Percentiles rank a stretch among this genome's conserved stretches.
Evolutionary conservation across 1,140 invertebrate genomes (phyloP).

Genomic region (Oncopeltus fasciatus): DNA sequence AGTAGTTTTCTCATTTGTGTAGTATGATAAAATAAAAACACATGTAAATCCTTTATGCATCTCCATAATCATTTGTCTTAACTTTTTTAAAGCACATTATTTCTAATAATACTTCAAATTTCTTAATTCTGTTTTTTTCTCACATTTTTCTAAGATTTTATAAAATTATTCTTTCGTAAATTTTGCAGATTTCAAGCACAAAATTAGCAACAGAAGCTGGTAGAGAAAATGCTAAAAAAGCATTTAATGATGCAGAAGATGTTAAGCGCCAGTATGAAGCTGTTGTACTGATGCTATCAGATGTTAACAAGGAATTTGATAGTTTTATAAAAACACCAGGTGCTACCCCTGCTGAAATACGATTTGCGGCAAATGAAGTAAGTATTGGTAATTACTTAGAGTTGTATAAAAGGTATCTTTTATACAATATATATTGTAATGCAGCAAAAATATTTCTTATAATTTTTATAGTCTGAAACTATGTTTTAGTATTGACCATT

Average conservation of each 20-base stretch:
- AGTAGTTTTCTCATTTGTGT: neutral
- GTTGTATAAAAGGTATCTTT: no score
- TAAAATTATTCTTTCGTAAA: no score
- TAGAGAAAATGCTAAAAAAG: slow-evolving; percentile 36
- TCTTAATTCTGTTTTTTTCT: no score
- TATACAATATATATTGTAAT: no score
- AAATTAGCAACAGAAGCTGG: neutral
- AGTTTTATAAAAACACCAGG: slow-evolving; percentile 60
- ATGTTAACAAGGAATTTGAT: slow-evolving; percentile 51
- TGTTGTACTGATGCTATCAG: slow-evolving; percentile 35
- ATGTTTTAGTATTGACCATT: neutral
- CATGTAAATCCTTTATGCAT: no score
- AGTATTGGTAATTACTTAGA: slow-evolving; percentile 17
- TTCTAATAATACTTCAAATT: no score
- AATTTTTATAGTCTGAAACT: no score
- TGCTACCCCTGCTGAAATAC: slow-evolving; percentile 66
- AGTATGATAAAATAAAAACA: no score
- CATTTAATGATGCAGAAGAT: slow-evolving; percentile 40
- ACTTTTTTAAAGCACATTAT: no score
- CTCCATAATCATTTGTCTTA: no score
- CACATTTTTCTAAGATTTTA: no score
- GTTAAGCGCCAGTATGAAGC: slow-evolving; percentile 43
- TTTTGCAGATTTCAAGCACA: slow-evolving; percentile 5
- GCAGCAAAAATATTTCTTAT: no score
- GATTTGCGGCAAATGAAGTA: slow-evolving; percentile 60